phyloP scores from a whole-genome alignment of 2,113 vertebrate species.

The Perca schrenkii region DNA sequence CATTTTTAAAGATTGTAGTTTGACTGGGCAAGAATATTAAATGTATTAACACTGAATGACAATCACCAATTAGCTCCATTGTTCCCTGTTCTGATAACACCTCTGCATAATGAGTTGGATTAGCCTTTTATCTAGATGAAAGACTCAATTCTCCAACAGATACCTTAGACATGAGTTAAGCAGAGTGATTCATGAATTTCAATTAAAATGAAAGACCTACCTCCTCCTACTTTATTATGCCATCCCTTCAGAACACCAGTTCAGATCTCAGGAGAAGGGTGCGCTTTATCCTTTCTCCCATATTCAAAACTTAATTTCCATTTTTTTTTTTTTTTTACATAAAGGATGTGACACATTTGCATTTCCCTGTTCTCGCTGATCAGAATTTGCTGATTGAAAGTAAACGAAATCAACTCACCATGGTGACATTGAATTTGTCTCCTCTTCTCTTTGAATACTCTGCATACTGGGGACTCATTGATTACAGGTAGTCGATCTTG shows the following conservation, averaged over 20 bases:
- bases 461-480: constrained; percentile 78
- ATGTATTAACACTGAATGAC: constrained; percentile 79
- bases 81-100: constrained; percentile 84
- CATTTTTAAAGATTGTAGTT: constrained; percentile 66
- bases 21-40: constrained; percentile 68
- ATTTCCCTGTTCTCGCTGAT: constrained; percentile 81
- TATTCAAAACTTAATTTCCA: constrained; percentile 84
- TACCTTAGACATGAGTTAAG: constrained; percentile 83
- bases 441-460: constrained; percentile 74
- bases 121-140: constrained; percentile 88
- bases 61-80: constrained; percentile 85
- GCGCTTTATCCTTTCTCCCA: constrained; percentile 72
- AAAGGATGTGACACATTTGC: constrained; percentile 82
- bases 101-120: constrained; percentile 86
- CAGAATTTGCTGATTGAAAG: constrained; percentile 85
- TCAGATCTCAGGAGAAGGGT: constrained; percentile 79
- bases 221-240: constrained; percentile 83
- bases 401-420: constrained; percentile 82
- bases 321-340: constrained; percentile 65
- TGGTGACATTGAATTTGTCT: constrained; percentile 82
- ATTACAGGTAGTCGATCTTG: constrained; percentile 82
- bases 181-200: constrained; percentile 85
- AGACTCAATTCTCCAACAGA: constrained; percentile 84
- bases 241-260: constrained; percentile 77
- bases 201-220: constrained; percentile 86